Conservation (phyloP, 2,797 vertebrate species). For the Neomorphus geoffroyi region DNA sequence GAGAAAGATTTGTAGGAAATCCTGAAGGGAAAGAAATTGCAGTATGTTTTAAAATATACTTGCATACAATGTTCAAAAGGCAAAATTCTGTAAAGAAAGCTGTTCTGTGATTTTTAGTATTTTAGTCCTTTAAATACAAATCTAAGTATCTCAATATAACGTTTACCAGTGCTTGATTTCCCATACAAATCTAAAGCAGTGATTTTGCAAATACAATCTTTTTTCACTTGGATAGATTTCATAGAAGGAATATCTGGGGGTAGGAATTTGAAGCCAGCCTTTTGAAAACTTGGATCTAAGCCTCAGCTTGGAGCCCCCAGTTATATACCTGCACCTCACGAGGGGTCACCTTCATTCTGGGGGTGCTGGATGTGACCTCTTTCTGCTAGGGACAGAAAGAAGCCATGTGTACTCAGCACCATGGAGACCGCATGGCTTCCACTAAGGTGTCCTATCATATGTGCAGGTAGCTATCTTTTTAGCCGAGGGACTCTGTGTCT, state of each 20-base stretch:
- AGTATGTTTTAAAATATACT: not conserved
- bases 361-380: not conserved
- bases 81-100: not conserved
- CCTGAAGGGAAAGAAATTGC: constrained; percentile 19
- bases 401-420: not conserved
- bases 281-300: not conserved
- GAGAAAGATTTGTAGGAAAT: constrained; percentile 55
- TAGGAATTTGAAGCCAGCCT: not conserved
- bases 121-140: not conserved
- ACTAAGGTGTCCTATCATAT: not conserved
- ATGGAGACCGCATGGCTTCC: not conserved
- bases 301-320: not conserved
- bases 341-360: not conserved
- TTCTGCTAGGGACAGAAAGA: not conserved
- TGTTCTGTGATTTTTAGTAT: not conserved
- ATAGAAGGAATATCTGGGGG: not conserved
- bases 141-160: not conserved
- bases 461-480: not conserved
- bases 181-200: not conserved
- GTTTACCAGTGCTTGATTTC: not conserved
- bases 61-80: not conserved
- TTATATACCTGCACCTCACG: not conserved
- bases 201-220: not conserved
- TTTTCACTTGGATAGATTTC: not conserved
- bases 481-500: not conserved